These are phyloP conservation scores for Mirza zaza DNA, from an alignment of 2,113 vertebrate genomes.

Conservation along the genomic window DNA sequence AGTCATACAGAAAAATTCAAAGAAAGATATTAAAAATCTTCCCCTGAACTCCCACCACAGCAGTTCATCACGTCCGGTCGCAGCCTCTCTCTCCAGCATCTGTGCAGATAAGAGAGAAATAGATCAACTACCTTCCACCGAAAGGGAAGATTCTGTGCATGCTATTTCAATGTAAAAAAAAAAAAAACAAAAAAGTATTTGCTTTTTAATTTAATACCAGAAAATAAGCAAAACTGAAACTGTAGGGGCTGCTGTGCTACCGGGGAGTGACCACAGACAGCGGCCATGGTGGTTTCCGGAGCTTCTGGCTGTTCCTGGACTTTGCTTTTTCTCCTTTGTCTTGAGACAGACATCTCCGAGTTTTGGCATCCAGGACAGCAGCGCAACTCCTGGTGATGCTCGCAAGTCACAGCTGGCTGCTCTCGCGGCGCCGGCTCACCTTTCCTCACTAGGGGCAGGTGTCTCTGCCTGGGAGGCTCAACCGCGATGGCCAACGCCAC, in stretches of 20 bases:
- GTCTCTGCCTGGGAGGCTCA: too few species aligned
- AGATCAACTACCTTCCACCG: background rate
- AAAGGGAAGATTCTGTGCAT: too few species aligned
- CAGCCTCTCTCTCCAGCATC: background rate
- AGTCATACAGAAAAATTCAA: background rate
- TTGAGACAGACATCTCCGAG: too few species aligned
- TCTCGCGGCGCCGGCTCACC: background rate
- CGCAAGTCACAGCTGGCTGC: too few species aligned
- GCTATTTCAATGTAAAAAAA: background rate
- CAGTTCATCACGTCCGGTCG: too few species aligned
- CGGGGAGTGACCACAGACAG: accelerated
- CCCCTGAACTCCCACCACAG: accelerated
- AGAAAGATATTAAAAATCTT: background rate
- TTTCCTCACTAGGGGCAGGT: too few species aligned
- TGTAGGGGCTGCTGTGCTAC: accelerated
- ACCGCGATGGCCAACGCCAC: accelerated
- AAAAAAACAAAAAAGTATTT: background rate
- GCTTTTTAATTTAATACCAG: background rate
- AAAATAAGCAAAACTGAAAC: background rate
- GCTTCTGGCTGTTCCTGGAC: accelerated
- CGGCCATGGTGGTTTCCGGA: accelerated
- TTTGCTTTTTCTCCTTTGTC: background rate
- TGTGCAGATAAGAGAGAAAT: background rate
- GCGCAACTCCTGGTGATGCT: accelerated
- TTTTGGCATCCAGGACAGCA: accelerated